These are phyloP conservation scores for Mormyrus lacerda DNA, from an alignment of 2,113 vertebrate genomes.

Conservation along the genomic window DNA sequence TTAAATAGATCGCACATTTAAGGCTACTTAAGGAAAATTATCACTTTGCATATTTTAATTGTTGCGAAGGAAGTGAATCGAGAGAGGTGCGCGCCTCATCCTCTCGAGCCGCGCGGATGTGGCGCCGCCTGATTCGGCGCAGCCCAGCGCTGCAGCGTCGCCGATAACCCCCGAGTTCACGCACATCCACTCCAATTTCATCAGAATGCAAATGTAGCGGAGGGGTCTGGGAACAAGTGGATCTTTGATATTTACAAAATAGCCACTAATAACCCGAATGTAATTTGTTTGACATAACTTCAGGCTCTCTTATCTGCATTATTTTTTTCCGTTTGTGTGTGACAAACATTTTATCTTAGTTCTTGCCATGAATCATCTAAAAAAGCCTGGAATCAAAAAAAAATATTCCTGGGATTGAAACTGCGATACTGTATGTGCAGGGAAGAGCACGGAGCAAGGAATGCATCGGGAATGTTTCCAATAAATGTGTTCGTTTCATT, in stretches of 20 bases:
- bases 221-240: slow-evolving; percentile 69
- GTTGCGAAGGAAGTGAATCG: slow-evolving; percentile 85
- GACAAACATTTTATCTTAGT: slow-evolving; percentile 5
- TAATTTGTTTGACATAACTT: slow-evolving; percentile 95
- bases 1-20: slow-evolving; percentile 93
- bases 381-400: slow-evolving; percentile 19
- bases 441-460: neutral
- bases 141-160: slow-evolving; percentile 73
- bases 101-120: slow-evolving; percentile 79
- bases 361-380: neutral
- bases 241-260: slow-evolving; percentile 87
- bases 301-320: slow-evolving; percentile 72
- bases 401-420: neutral
- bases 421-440: neutral
- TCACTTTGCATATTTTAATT: slow-evolving; percentile 95
- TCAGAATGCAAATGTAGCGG: slow-evolving; percentile 81
- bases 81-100: slow-evolving; percentile 75
- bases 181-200: slow-evolving; percentile 74
- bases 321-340: slow-evolving; percentile 32
- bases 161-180: slow-evolving; percentile 80
- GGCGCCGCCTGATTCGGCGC: slow-evolving; percentile 70
- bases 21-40: slow-evolving; percentile 92
- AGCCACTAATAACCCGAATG: slow-evolving; percentile 89
- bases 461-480: neutral
- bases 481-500: neutral